Percentiles rank a stretch among this genome's conserved stretches.
phyloP scores from a whole-genome alignment of 2,797 vertebrate genomes.

The Phalloptychus januarius region DNA sequence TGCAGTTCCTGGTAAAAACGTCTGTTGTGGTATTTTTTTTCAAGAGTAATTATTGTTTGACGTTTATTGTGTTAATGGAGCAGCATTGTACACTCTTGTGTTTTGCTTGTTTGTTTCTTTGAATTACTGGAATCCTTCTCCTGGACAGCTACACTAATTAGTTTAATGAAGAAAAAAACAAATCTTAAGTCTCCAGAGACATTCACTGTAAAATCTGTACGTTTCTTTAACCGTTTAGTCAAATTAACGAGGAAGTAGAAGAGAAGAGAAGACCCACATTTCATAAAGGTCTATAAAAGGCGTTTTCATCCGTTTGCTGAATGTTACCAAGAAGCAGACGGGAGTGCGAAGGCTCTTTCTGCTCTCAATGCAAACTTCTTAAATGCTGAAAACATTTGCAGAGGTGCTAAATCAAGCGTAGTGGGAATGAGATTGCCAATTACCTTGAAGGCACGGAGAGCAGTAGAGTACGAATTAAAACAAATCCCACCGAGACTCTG shows the following conservation, averaged over 20 bases:
- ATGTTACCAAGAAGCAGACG: conserved; percentile 42
- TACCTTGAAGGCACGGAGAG: conserved; percentile 65
- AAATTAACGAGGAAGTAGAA: conserved; percentile 27
- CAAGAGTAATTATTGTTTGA: conserved; percentile 22
- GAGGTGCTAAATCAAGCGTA: conserved; percentile 72
- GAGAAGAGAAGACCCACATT: conserved; percentile 30
- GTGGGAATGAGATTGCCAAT: conserved; percentile 76
- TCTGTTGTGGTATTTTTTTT: conserved; percentile 28
- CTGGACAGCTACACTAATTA: conserved; percentile 19
- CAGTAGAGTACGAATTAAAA: conserved; percentile 64
- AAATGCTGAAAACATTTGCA: conserved; percentile 69
- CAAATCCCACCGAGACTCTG: conserved; percentile 62
- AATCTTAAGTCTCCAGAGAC: background rate
- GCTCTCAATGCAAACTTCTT: conserved; percentile 60
- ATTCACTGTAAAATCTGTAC: conserved; percentile 24
- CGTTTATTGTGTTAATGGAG: conserved; percentile 20
- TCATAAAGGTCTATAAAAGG: conserved; percentile 45
- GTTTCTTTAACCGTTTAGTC: conserved; percentile 17
- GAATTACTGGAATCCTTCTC: background rate
- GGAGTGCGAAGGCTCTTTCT: conserved; percentile 47
- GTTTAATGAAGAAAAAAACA: conserved; percentile 5
- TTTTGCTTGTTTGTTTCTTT: conserved; percentile 8
- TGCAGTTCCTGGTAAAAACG: conserved; percentile 33
- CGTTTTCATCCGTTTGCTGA: conserved; percentile 56
- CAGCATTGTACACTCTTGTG: conserved; percentile 11